Conservation (phyloP, 2,113 vertebrate species). For the Lophochroa leadbeateri region DNA sequence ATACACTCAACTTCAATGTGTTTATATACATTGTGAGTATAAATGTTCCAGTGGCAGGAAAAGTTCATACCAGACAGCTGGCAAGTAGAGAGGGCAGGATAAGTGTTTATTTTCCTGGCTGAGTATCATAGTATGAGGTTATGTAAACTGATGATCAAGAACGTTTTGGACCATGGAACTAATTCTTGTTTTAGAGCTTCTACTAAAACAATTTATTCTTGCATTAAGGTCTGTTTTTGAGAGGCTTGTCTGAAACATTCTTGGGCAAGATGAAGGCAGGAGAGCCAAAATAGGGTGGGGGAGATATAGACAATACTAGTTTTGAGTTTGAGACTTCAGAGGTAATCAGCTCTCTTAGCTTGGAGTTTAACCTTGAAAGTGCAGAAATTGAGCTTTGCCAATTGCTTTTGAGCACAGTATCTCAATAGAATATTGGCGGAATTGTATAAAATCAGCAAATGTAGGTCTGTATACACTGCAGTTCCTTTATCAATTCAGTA, state of each 20-base stretch:
- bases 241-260: neutral
- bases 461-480: neutral
- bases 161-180: neutral
- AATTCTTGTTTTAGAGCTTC: neutral
- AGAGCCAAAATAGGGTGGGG: neutral
- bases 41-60: neutral
- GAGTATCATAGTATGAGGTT: neutral
- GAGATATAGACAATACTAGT: neutral
- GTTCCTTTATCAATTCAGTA: neutral
- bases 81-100: neutral
- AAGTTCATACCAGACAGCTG: slow-evolving; percentile 1
- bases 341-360: neutral
- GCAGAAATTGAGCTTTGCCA: neutral
- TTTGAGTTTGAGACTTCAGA: neutral
- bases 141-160: slow-evolving; percentile 11
- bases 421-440: neutral
- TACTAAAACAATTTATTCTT: neutral
- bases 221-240: neutral
- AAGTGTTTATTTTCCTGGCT: slow-evolving; percentile 48
- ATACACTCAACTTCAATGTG: neutral
- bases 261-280: neutral
- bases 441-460: neutral
- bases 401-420: neutral
- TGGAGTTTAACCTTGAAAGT: neutral
- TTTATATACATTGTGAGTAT: neutral